Percentiles rank a stretch among this genome's conserved stretches.
phyloP scores from a whole-genome alignment of 2,797 vertebrate species.

The Myiothlypis chrysogaster region DNA sequence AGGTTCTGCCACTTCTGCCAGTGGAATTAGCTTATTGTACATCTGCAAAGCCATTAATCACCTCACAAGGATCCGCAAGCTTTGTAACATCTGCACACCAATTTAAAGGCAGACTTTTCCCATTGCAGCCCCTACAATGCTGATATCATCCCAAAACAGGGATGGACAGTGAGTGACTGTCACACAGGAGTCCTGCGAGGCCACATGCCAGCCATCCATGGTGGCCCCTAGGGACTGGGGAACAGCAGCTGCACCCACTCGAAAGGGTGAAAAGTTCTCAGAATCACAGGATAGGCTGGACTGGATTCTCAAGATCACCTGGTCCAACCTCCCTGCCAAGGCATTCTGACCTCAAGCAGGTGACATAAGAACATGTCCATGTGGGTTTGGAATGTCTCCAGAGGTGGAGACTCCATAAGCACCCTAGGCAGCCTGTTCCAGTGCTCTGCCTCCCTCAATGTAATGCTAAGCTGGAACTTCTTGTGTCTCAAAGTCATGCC shows the following conservation, averaged over 20 bases:
- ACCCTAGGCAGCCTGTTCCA: not conserved
- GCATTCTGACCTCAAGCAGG: not conserved
- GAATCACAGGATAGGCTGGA: not conserved
- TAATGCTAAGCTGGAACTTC: not conserved
- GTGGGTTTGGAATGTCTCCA: not conserved
- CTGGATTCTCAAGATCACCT: not conserved
- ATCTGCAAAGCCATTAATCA: not conserved
- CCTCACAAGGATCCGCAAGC: not conserved
- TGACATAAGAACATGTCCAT: not conserved
- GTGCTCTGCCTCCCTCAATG: not conserved
- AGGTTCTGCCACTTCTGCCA: not conserved
- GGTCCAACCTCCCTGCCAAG: not conserved
- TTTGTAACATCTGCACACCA: not conserved
- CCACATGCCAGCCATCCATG: not conserved
- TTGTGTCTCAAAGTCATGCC: not conserved
- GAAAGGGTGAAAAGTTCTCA: not conserved
- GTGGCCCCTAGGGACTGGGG: accelerated
- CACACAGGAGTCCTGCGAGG: accelerated
- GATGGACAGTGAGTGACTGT: not conserved
- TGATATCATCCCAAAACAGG: not conserved
- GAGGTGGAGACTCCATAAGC: not conserved
- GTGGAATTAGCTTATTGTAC: not conserved
- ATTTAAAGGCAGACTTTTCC: not conserved
- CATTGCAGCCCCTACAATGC: not conserved
- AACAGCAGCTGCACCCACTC: not conserved